These are phyloP conservation scores for Cryptophagus acutangulus DNA, from an alignment of 2,888 invertebrate species.

Conservation along the genomic window DNA sequence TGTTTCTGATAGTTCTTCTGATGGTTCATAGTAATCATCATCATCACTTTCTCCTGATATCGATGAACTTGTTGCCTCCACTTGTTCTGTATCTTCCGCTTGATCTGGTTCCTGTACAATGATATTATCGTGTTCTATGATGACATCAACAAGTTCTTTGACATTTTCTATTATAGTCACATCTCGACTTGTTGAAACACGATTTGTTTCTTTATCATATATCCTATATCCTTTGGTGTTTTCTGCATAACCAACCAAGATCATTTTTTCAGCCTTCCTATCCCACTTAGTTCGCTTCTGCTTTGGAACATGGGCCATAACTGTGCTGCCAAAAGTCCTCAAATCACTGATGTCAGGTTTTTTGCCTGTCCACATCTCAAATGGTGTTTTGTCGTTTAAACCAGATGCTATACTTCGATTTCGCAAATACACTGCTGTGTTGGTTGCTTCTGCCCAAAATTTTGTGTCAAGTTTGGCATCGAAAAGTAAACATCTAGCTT, in stretches of 20 bases:
- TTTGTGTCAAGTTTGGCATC: slow-evolving; percentile 14
- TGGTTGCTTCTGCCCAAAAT: slow-evolving; percentile 19
- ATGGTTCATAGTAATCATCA: too few relatives aligned
- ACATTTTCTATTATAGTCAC: too few relatives aligned
- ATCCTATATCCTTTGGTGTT: slow-evolving; percentile 21
- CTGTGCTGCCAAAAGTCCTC: slow-evolving; percentile 39
- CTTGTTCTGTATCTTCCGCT: too few relatives aligned
- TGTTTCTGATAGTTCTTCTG: too few relatives aligned
- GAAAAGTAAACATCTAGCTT: slow-evolving; percentile 18
- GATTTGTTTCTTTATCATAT: too few relatives aligned
- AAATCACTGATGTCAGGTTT: slow-evolving; percentile 39
- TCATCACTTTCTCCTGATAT: too few relatives aligned
- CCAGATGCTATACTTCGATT: slow-evolving; percentile 31
- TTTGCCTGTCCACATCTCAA: slow-evolving; percentile 36
- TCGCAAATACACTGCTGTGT: slow-evolving; percentile 15
- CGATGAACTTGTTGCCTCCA: too few relatives aligned
- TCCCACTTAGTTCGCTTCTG: slow-evolving; percentile 34
- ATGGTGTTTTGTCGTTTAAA: too few relatives aligned
- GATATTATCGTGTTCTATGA: too few relatives aligned
- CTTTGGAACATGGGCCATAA: slow-evolving; percentile 35
- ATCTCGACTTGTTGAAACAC: too few relatives aligned
- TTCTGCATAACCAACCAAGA: slow-evolving; percentile 35
- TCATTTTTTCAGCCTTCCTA: slow-evolving; percentile 30
- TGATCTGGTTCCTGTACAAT: too few relatives aligned
- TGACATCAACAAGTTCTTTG: too few relatives aligned